Evolutionary conservation across 1,140 invertebrate species (phyloP), one percentile per base, ranked within the genome.

Genomic region (Platorchestia sp.): DNA sequence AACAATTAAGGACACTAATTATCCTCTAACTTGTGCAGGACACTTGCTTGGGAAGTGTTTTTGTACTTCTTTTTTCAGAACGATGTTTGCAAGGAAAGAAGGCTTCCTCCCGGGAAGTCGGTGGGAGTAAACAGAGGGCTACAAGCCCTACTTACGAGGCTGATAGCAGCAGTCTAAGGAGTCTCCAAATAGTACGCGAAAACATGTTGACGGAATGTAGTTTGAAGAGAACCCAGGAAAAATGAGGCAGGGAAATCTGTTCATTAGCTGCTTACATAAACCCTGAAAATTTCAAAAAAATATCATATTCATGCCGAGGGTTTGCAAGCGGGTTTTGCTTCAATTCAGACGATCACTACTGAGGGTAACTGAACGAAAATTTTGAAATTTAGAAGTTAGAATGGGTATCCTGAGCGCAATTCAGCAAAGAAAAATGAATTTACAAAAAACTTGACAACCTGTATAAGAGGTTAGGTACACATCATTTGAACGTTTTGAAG

Each of bases 1-100:
- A 44, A 89, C 87, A 89, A 89, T 89, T 89, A 89, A 89, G 87
- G 87, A 89, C 87, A 89, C 87, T 89, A 89, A 89, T 89, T 89
- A 89, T 89, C 87, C 43, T 89, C 87, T 89, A 89, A 89, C 87
- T 89, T 89, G 5, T 89, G 87, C 87, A 44, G 87, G 43, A 89
- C 87, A 89, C 87, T 89, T 89, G 43, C 87, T 42, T 89, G 87
- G 43, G 27, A 44, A 44, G 41, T 42, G 87, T 89, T 89, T 89
- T 89, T 89, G 87, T 44, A 14, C 87, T 89, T 44, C 43, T 89
- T 44, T 89, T 89, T 44, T 42, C 14, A 89, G 87, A 43, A 41
- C 43, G 41, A 89, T 89, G 87, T 89, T 89, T 89, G 43, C 41
- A 89, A 89, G 41, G 87, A 89, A 89, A 41, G 42, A 89, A 89